Conservation (phyloP, 2,113 vertebrate species). For the Abramis brama region DNA sequence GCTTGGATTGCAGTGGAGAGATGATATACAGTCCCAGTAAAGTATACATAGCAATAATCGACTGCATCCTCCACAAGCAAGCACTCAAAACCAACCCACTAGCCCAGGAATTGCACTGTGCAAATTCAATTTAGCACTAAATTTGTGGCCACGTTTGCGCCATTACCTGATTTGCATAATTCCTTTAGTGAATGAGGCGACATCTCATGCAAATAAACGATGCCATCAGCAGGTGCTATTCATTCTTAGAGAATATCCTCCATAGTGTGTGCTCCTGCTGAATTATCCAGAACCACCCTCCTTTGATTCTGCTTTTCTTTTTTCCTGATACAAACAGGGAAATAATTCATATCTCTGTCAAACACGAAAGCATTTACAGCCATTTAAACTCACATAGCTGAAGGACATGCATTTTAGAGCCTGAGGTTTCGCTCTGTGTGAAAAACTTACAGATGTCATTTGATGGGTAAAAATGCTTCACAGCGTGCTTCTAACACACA, state of each 20-base stretch:
- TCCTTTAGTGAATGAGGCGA: not conserved
- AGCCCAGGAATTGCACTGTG: not conserved
- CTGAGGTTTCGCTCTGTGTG: conserved; percentile 23
- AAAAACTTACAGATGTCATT: conserved; percentile 49
- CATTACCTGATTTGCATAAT: not conserved
- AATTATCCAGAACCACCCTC: not conserved
- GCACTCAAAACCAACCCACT: not conserved
- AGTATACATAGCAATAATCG: not conserved
- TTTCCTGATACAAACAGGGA: conserved; percentile 12
- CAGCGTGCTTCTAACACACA: conserved; percentile 27
- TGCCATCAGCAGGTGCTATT: not conserved
- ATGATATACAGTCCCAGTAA: not conserved
- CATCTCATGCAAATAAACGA: not conserved
- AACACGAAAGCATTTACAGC: conserved; percentile 25
- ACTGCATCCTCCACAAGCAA: not conserved
- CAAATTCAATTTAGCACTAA: not conserved
- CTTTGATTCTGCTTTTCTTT: conserved; percentile 16
- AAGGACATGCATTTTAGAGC: conserved; percentile 38
- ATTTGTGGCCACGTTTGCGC: not conserved
- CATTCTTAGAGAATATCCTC: not conserved
- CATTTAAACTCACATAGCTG: not conserved
- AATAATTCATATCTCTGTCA: conserved; percentile 19
- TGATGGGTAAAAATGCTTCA: conserved; percentile 49
- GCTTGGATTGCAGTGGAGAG: not conserved
- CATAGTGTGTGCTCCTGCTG: not conserved